Percentiles rank a stretch among this genome's conserved stretches.
Conservation (phyloP, 1,140 invertebrate genomes). For the Lerema accius region DNA sequence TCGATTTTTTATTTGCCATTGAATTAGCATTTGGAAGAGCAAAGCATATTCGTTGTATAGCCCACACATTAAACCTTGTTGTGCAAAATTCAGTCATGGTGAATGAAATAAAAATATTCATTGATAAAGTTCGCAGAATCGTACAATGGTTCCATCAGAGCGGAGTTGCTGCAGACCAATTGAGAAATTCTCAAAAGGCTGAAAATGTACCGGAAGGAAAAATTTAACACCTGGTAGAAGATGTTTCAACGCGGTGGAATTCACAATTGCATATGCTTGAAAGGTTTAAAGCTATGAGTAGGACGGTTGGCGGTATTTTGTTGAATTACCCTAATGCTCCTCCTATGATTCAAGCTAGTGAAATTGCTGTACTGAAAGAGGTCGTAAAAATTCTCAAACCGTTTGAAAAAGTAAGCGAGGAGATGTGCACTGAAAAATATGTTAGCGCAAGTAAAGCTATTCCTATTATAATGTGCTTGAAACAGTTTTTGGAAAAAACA, state of each 20-base stretch:
- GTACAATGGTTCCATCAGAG: slow-evolving; percentile 53
- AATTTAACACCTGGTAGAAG: slow-evolving; percentile 42
- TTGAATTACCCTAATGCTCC: slow-evolving; percentile 44
- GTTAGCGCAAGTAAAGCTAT: slow-evolving; percentile 41
- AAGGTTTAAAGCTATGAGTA: slow-evolving; percentile 37
- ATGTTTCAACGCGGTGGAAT: slow-evolving; percentile 42
- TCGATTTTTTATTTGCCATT: slow-evolving; percentile 32
- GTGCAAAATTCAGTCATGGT: slow-evolving; percentile 43
- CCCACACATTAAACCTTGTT: slow-evolving; percentile 45
- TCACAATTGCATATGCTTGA: slow-evolving; percentile 44
- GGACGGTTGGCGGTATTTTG: slow-evolving; percentile 42
- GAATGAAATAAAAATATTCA: slow-evolving; percentile 41
- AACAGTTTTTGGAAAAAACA: slow-evolving; percentile 19
- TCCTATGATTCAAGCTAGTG: slow-evolving; percentile 45
- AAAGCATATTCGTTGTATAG: slow-evolving; percentile 45
- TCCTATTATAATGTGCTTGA: slow-evolving; percentile 37
- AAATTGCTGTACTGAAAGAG: slow-evolving; percentile 47
- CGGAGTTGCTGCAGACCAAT: slow-evolving; percentile 39
- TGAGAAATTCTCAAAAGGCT: slow-evolving; percentile 37
- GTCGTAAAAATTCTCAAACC: slow-evolving; percentile 3
- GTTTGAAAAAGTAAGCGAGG: slow-evolving; percentile 37
- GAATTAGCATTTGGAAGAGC: slow-evolving; percentile 51
- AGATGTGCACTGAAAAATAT: slow-evolving; percentile 41
- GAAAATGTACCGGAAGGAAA: slow-evolving; percentile 44
- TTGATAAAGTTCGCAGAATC: slow-evolving; percentile 54